Conservation (phyloP, 2,797 vertebrate genomes). For the Champsocephalus esox region DNA sequence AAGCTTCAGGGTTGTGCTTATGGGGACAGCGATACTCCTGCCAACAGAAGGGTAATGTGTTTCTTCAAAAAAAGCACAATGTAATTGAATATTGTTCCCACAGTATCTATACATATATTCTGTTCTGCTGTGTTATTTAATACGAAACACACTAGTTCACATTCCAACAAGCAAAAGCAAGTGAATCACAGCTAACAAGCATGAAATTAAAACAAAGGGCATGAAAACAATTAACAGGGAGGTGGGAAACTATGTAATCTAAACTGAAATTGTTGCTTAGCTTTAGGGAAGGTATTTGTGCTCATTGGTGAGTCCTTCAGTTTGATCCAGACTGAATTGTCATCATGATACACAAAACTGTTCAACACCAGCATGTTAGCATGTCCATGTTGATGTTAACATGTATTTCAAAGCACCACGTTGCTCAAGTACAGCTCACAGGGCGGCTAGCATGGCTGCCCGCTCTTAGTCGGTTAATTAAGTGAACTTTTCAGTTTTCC, state of each 20-base stretch:
- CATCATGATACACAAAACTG: neutral
- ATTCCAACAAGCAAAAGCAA: conserved; percentile 5
- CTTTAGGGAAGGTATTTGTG: neutral
- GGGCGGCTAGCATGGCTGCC: neutral
- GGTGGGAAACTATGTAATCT: neutral
- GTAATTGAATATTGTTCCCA: conserved; percentile 23
- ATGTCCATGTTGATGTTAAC: neutral
- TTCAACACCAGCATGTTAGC: too few species aligned
- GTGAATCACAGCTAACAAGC: conserved; percentile 2
- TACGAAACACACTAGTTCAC: neutral
- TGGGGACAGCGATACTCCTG: conserved; percentile 25
- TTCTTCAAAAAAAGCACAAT: neutral
- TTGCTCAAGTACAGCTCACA: neutral
- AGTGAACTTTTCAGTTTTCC: neutral
- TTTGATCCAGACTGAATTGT: neutral
- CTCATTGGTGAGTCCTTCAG: too few species aligned
- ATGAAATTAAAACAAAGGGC: conserved; percentile 9
- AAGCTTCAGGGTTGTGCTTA: conserved; percentile 31
- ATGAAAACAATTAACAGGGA: conserved; percentile 1
- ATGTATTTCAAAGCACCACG: neutral
- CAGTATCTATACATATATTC: conserved; percentile 19
- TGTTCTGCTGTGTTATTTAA: conserved; percentile 23
- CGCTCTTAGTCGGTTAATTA: neutral
- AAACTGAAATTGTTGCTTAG: neutral
- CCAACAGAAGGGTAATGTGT: conserved; percentile 13